phyloP scores from a whole-genome alignment of 2,113 vertebrate genomes.

The Cepphus grylle region DNA sequence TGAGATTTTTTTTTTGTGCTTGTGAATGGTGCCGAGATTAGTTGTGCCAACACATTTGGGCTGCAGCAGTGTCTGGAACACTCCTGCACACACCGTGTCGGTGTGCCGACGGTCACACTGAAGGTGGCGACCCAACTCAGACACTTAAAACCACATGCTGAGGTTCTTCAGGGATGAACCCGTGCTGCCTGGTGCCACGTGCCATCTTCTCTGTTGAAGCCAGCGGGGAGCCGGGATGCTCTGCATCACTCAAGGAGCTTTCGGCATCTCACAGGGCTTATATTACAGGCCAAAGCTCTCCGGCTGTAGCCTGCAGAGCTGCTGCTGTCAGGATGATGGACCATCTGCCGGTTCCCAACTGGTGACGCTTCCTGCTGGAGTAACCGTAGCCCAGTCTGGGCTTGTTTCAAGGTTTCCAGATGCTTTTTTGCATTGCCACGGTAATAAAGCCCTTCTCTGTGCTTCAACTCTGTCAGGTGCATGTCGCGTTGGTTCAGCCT shows the following conservation, averaged over 20 bases:
- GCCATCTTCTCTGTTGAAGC: neutral
- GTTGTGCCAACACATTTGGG: rapidly evolving
- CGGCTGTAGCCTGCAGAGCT: neutral
- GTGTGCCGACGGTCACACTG: rapidly evolving
- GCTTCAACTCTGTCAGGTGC: neutral
- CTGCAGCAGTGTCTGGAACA: neutral
- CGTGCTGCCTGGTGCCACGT: neutral
- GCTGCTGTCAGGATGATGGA: neutral
- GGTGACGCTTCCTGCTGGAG: neutral
- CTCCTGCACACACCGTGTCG: rapidly evolving
- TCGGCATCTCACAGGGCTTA: neutral
- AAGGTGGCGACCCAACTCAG: neutral
- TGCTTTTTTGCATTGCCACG: neutral
- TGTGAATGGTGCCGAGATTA: neutral
- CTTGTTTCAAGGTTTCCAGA: conserved; percentile 13
- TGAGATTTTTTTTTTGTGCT: neutral
- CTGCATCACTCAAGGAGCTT: neutral
- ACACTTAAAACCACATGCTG: rapidly evolving
- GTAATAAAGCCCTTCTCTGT: neutral
- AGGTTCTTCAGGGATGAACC: neutral
- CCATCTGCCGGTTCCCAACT: neutral
- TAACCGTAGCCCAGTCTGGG: neutral
- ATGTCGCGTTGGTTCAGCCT: neutral
- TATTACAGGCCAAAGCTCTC: neutral
- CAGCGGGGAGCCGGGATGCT: neutral